Percentiles rank a stretch among this genome's conserved stretches.
phyloP scores from a whole-genome alignment of 1,140 invertebrate genomes.

The Drosophila gunungcola region DNA sequence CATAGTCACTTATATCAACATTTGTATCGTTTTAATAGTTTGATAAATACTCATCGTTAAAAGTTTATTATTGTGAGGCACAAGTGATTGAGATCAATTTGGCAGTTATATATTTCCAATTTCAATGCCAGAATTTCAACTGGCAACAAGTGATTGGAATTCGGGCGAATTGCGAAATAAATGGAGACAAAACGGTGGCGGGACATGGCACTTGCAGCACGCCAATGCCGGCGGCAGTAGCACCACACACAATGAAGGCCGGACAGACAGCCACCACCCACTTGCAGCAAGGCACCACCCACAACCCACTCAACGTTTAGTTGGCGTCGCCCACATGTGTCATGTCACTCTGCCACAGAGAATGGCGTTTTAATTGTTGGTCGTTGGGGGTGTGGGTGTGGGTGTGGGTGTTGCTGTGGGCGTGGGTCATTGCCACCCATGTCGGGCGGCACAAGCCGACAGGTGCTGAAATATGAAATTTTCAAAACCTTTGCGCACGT shows the following conservation, averaged over 20 bases:
- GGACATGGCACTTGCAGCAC: constrained; percentile 49
- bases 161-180: constrained; percentile 39
- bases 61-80: no score
- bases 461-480: constrained; percentile 74
- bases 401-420: constrained; percentile 1
- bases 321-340: constrained; percentile 52
- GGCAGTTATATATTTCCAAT: constrained; percentile 4
- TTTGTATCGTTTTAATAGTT: no score
- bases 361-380: constrained; percentile 61
- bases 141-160: constrained; percentile 59
- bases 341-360: constrained; percentile 40
- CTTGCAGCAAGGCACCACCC: not conserved
- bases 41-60: no score
- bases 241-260: constrained; percentile 32
- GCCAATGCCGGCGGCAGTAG: constrained; percentile 10
- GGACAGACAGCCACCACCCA: constrained; percentile 7
- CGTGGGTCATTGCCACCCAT: constrained; percentile 7
- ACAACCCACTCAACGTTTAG: constrained; percentile 40
- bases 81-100: not conserved
- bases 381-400: not conserved
- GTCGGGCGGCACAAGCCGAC: constrained; percentile 26
- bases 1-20: no score
- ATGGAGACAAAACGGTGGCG: constrained; percentile 48
- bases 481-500: constrained; percentile 55
- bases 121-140: constrained; percentile 27